A percentile compares a stretch with the other conserved stretches of the same genome.
These are phyloP conservation scores for Rhinogobius similis DNA, from an alignment of 2,113 vertebrate genomes.

Conservation along the genomic window DNA sequence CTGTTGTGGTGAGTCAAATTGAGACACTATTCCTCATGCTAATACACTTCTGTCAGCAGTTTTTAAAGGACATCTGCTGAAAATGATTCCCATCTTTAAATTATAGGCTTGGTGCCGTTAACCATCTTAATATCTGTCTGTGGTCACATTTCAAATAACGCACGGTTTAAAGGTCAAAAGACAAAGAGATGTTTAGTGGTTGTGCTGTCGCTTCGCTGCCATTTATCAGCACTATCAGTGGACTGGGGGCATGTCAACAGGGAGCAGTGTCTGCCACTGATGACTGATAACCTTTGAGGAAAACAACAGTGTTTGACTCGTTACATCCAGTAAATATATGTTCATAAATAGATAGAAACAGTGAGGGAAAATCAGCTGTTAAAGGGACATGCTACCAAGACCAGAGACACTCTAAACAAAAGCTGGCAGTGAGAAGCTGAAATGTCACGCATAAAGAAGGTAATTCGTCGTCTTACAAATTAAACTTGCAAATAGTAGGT, in stretches of 20 bases:
- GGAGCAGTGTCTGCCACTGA: constrained; percentile 28
- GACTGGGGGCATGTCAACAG: constrained; percentile 28
- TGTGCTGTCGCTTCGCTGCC: neutral
- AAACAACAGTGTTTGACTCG: constrained; percentile 22
- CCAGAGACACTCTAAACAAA: neutral
- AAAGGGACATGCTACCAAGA: neutral
- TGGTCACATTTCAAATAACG: constrained; percentile 9
- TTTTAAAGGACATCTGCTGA: constrained; percentile 33
- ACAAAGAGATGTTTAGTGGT: constrained; percentile 10
- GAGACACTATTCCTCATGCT: constrained; percentile 33
- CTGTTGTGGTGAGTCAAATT: constrained; percentile 52
- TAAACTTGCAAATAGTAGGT: too few species aligned
- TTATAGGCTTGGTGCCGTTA: constrained; percentile 3
- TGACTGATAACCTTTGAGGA: constrained; percentile 55
- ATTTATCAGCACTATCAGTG: constrained; percentile 31
- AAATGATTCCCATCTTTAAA: constrained; percentile 27
- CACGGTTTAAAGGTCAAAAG: constrained; percentile 11
- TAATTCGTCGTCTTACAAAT: neutral
- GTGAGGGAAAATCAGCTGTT: neutral
- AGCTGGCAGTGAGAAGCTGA: neutral
- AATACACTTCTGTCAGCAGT: constrained; percentile 41
- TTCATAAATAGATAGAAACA: neutral
- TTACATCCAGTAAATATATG: neutral
- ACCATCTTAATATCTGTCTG: neutral
- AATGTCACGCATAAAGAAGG: neutral